Conservation (phyloP, 2,113 vertebrate species). For the Rhinogobius similis region DNA sequence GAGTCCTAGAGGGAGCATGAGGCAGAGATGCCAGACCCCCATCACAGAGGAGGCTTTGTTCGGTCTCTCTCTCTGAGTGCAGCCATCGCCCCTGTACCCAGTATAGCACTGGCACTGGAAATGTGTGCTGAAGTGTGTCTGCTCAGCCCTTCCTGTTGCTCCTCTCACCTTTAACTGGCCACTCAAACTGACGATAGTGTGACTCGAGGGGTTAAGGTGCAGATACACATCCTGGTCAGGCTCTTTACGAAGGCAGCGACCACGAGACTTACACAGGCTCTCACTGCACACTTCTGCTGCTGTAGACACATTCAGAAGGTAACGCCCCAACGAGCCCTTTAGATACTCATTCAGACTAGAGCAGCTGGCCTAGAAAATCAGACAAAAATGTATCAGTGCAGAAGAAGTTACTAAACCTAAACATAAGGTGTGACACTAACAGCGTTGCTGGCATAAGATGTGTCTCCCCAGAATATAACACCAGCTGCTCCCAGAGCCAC, state of each 20-base stretch:
- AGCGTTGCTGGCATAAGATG: conserved; percentile 72
- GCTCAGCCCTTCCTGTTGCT: conserved; percentile 52
- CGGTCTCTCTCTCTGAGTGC: conserved; percentile 61
- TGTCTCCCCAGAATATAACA: conserved; percentile 83
- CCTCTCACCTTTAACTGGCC: conserved; percentile 62
- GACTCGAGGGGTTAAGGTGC: conserved; percentile 79
- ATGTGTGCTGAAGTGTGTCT: conserved; percentile 57
- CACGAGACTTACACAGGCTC: conserved; percentile 80
- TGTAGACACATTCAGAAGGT: conserved; percentile 87
- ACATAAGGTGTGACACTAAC: conserved; percentile 61
- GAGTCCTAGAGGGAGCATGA: conserved; percentile 69
- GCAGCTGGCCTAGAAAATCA: conserved; percentile 80
- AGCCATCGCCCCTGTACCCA: conserved; percentile 79
- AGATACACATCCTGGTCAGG: conserved; percentile 75
- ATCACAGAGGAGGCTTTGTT: conserved; percentile 60
- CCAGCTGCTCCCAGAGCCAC: conserved; percentile 82
- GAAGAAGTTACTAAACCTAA: not conserved
- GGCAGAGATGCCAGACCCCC: conserved; percentile 51
- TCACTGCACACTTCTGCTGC: conserved; percentile 83
- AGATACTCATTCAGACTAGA: conserved; percentile 84
- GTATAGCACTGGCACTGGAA: conserved; percentile 91
- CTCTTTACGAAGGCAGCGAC: conserved; percentile 82
- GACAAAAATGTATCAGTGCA: conserved; percentile 5
- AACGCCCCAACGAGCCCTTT: conserved; percentile 81
- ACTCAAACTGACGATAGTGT: conserved; percentile 67